A percentile compares a stretch with the other conserved stretches of the same genome.
Evolutionary conservation across 2,888 invertebrate species (phyloP).

Genomic region (Gastrophysa polygoni): DNA sequence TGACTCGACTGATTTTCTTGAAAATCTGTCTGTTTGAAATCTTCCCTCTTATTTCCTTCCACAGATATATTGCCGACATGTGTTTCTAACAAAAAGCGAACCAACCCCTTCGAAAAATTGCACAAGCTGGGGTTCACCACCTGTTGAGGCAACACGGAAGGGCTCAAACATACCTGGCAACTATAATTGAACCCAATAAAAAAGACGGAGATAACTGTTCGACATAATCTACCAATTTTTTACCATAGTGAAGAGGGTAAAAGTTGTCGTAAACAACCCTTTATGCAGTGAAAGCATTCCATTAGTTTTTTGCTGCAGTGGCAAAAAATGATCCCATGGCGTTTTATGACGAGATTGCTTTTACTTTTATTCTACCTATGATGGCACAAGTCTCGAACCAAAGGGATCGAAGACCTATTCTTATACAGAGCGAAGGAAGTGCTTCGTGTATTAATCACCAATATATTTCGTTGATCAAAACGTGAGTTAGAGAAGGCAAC

Average conservation of each 20-base stretch:
- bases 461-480: too few species aligned
- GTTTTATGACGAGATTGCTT: slow-evolving; percentile 3
- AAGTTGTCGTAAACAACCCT: slow-evolving; percentile 15
- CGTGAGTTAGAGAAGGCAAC: too few species aligned
- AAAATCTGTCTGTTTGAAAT: too few species aligned
- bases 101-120: not conserved
- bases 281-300: slow-evolving; percentile 12
- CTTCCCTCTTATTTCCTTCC: too few species aligned
- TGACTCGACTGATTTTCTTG: too few species aligned
- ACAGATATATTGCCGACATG: not conserved
- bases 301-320: slow-evolving; percentile 10
- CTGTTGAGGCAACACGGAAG: slow-evolving; percentile 8
- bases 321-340: slow-evolving; percentile 12
- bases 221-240: slow-evolving; percentile 12
- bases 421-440: too few species aligned
- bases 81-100: not conserved
- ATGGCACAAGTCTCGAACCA: too few species aligned
- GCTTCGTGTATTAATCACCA: too few species aligned
- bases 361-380: slow-evolving; percentile 6
- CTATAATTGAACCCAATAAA: slow-evolving; percentile 11
- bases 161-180: slow-evolving; percentile 5
- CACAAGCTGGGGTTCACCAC: not conserved
- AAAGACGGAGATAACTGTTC: slow-evolving; percentile 7
- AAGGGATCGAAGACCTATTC: too few species aligned
- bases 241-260: slow-evolving; percentile 9